A percentile compares a stretch with the other conserved stretches of the same genome.
Conservation (phyloP, 1,140 invertebrate species). For the Fopius arisanus region DNA sequence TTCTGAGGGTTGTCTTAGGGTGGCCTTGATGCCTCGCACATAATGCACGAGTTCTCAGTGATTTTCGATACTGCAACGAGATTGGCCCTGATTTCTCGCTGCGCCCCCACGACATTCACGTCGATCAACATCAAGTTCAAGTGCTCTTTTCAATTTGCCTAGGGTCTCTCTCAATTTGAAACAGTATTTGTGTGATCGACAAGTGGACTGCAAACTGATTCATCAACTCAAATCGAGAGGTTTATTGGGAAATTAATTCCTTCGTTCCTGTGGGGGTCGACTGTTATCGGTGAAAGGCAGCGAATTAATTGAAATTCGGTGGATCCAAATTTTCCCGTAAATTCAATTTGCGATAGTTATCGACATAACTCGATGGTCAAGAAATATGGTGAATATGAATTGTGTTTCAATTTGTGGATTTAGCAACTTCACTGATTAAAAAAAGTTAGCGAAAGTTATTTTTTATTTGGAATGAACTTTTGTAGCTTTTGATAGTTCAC, state of each 20-base stretch:
- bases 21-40: slow-evolving; percentile 25
- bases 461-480: too few relatives aligned
- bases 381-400: too few relatives aligned
- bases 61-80: slow-evolving; percentile 39
- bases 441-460: too few relatives aligned
- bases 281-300: too few relatives aligned
- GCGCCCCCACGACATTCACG: slow-evolving; percentile 51
- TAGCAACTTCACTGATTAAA: too few relatives aligned
- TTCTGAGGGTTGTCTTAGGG: neutral
- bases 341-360: too few relatives aligned
- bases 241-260: neutral
- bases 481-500: too few relatives aligned
- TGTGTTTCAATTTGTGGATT: too few relatives aligned
- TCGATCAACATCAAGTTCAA: slow-evolving; percentile 42
- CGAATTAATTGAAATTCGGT: neutral
- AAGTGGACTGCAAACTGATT: neutral
- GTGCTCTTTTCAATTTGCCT: slow-evolving; percentile 15
- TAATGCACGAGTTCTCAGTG: slow-evolving; percentile 4
- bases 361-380: too few relatives aligned
- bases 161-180: slow-evolving; percentile 4
- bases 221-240: neutral
- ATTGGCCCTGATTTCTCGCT: slow-evolving; percentile 34
- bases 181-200: slow-evolving; percentile 19
- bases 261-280: too few relatives aligned
- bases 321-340: too few relatives aligned